Evolutionary conservation across 2,888 invertebrate genomes (phyloP).

Genomic region (Eucriotettix oculatus): DNA sequence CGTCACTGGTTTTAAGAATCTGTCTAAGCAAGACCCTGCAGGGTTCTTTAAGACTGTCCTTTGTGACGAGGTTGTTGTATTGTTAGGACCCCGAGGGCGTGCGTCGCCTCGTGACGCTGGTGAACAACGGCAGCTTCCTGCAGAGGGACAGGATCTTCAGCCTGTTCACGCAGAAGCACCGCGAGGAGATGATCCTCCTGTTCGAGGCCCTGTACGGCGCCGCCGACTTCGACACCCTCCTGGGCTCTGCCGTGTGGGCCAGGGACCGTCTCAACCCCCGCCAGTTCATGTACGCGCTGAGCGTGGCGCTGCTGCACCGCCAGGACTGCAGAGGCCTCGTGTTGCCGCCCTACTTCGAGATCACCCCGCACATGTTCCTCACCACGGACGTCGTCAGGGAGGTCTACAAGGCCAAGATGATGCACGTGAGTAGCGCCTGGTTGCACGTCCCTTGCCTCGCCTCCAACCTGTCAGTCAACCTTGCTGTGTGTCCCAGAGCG

Average conservation of each 20-base stretch:
- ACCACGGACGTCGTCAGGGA: conserved; percentile 17
- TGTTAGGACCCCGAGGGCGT: conserved; percentile 9
- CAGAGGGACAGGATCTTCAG: conserved; percentile 14
- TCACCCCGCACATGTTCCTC: conserved; percentile 19
- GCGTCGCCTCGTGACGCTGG: conserved; percentile 8
- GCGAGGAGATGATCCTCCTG: not conserved
- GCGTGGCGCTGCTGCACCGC: conserved; percentile 17
- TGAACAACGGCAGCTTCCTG: conserved; percentile 9
- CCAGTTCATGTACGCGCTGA: conserved; percentile 19
- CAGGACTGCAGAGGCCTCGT: conserved; percentile 12
- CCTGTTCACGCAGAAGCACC: conserved; percentile 14
- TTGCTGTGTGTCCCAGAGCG: too few species aligned
- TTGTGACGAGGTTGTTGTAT: too few species aligned
- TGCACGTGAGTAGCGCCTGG: not conserved
- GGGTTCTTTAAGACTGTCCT: too few species aligned
- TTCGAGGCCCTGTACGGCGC: conserved; percentile 1
- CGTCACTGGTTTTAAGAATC: too few species aligned
- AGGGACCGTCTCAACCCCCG: conserved; percentile 18
- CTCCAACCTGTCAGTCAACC: too few species aligned
- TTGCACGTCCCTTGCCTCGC: too few species aligned
- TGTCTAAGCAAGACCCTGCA: too few species aligned
- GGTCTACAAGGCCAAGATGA: conserved; percentile 13
- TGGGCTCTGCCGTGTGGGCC: conserved; percentile 13
- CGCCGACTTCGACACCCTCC: conserved; percentile 15
- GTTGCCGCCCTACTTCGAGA: conserved; percentile 19